Evolutionary conservation across 2,113 vertebrate species (phyloP).

Genomic region (Mastomys natalensis): DNA sequence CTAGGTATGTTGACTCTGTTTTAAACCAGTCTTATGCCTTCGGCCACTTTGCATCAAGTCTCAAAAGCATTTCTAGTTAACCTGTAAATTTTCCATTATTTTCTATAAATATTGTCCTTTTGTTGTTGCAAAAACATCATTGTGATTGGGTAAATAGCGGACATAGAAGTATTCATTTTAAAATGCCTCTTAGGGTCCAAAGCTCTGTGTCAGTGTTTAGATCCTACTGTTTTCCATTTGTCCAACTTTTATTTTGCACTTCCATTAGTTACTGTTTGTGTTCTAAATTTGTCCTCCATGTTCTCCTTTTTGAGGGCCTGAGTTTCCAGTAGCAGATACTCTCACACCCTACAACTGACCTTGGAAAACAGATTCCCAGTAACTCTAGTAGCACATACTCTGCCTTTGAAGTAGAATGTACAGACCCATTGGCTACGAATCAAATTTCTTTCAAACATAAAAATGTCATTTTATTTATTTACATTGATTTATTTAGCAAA

Average conservation of each 20-base stretch:
- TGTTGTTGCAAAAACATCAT: constrained; percentile 52
- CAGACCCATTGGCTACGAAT: background rate
- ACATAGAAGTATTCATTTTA: constrained; percentile 12
- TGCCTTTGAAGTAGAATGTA: constrained; percentile 17
- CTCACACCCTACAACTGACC: background rate
- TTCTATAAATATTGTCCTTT: constrained; percentile 70
- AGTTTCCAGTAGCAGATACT: background rate
- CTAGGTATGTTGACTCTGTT: background rate
- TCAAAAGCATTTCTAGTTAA: constrained; percentile 57
- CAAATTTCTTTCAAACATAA: background rate
- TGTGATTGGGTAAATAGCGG: constrained; percentile 57
- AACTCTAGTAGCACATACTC: background rate
- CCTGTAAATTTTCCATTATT: constrained; percentile 70
- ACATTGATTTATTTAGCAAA: background rate
- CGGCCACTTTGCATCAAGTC: constrained; percentile 47
- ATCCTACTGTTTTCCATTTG: constrained; percentile 14
- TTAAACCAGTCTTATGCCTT: background rate
- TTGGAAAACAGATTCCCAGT: background rate
- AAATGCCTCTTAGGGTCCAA: background rate
- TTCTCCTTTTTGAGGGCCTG: background rate
- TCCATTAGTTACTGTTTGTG: background rate
- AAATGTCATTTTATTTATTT: background rate
- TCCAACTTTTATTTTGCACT: background rate
- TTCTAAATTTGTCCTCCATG: background rate
- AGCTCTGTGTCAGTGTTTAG: constrained; percentile 27